These are phyloP conservation scores for Cordilura impudica DNA, from an alignment of 2,888 invertebrate genomes.

Conservation along the genomic window DNA sequence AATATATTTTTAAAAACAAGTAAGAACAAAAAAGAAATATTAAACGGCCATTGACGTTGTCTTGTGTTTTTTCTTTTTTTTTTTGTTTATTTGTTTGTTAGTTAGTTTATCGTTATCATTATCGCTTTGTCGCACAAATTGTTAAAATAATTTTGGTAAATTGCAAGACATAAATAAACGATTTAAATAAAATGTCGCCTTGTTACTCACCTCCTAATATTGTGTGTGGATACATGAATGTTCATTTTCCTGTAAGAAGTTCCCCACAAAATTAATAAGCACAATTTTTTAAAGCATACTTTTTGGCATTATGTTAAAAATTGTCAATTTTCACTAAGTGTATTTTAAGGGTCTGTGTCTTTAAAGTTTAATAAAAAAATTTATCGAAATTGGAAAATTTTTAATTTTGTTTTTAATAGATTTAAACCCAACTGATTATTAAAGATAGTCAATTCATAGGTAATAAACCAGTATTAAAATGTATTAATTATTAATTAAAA, in stretches of 20 bases:
- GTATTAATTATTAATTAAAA: too few relatives aligned
- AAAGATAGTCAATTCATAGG: too few relatives aligned
- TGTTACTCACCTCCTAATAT: neutral
- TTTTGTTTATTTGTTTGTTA: neutral
- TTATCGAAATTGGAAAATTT: too few relatives aligned
- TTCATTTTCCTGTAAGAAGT: neutral
- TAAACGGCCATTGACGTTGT: neutral
- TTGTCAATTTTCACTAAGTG: neutral
- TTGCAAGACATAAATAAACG: slow-evolving; percentile 2
- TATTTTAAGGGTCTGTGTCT: too few relatives aligned
- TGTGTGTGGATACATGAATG: neutral
- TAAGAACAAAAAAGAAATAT: neutral
- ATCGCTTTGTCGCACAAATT: neutral
- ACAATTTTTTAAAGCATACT: slow-evolving; percentile 20
- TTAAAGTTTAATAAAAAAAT: too few relatives aligned
- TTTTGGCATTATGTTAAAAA: neutral
- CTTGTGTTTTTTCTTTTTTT: too few relatives aligned
- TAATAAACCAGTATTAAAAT: too few relatives aligned
- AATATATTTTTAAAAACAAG: neutral
- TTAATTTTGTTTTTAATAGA: too few relatives aligned
- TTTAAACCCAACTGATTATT: too few relatives aligned
- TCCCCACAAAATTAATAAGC: neutral
- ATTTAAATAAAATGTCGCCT: neutral
- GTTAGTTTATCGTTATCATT: neutral
- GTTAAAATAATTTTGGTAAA: neutral